A percentile compares a stretch with the other conserved stretches of the same genome.
Conservation (phyloP, 2,888 invertebrate species). For the Pogonocherus hispidulus region DNA sequence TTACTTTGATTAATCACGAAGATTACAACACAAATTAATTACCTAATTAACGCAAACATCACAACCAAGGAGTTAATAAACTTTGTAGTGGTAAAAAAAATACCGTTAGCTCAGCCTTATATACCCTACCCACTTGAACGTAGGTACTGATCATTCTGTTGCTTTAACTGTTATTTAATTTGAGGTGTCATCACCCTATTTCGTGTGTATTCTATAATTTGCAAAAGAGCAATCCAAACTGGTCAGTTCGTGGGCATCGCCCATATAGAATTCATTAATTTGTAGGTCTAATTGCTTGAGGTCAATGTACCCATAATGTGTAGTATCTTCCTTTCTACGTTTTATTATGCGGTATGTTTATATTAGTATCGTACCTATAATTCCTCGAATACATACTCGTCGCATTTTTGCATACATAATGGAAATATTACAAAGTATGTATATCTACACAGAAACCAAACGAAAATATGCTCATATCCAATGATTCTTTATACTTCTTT, state of each 20-base stretch:
- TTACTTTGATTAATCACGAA: neutral
- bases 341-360: neutral
- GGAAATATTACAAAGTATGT: too few species aligned
- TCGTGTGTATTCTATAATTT: neutral
- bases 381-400: neutral
- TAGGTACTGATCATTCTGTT: neutral
- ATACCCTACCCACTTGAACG: neutral
- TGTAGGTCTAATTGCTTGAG: neutral
- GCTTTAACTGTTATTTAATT: neutral
- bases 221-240: constrained; percentile 9
- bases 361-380: neutral
- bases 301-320: neutral
- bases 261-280: neutral
- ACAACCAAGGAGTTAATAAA: neutral
- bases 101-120: neutral
- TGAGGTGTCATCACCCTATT: neutral
- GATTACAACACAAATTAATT: neutral
- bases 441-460: too few species aligned
- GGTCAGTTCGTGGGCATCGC: constrained; percentile 1
- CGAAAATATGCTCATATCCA: too few species aligned
- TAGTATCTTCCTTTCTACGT: neutral
- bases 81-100: neutral
- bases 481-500: too few species aligned
- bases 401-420: neutral
- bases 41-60: neutral